Conservation (phyloP, 35 echinoderm and acorn worm species). For the Nesometra sesokonis region DNA sequence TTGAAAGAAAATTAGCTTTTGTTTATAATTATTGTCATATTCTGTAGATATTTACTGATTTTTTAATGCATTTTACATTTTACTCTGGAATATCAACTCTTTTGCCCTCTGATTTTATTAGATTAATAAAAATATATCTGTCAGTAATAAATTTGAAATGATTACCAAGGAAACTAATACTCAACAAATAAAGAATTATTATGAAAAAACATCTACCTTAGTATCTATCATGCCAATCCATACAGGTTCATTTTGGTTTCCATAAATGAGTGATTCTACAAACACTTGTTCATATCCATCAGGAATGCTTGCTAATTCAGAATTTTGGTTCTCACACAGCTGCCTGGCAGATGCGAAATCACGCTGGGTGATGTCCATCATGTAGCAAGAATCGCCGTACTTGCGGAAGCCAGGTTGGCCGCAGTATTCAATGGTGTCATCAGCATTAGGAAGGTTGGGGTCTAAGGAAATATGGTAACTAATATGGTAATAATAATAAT, state of each 20-base stretch:
- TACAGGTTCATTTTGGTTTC: slow-evolving; percentile 11
- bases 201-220: slow-evolving; percentile 13
- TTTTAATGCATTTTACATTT: too few species aligned
- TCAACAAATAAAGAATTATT: too few species aligned
- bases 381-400: slow-evolving; percentile 67
- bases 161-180: too few species aligned
- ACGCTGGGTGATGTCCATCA: not conserved
- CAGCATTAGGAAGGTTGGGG: not conserved
- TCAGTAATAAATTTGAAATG: too few species aligned
- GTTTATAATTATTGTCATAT: too few species aligned
- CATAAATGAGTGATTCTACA: slow-evolving; percentile 42
- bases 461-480: not conserved
- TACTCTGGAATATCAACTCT: too few species aligned
- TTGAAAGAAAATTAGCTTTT: too few species aligned
- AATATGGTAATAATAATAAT: too few species aligned
- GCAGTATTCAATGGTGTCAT: not conserved
- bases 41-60: too few species aligned
- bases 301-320: slow-evolving; percentile 32
- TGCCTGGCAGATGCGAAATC: slow-evolving; percentile 18
- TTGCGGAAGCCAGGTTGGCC: slow-evolving; percentile 26
- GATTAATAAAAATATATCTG: too few species aligned
- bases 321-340: slow-evolving; percentile 38
- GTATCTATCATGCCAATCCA: slow-evolving; percentile 73
- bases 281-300: slow-evolving; percentile 75
- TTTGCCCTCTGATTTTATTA: not conserved